Conservation (phyloP, 1,140 invertebrate species). For the Odontomachus brunneus region DNA sequence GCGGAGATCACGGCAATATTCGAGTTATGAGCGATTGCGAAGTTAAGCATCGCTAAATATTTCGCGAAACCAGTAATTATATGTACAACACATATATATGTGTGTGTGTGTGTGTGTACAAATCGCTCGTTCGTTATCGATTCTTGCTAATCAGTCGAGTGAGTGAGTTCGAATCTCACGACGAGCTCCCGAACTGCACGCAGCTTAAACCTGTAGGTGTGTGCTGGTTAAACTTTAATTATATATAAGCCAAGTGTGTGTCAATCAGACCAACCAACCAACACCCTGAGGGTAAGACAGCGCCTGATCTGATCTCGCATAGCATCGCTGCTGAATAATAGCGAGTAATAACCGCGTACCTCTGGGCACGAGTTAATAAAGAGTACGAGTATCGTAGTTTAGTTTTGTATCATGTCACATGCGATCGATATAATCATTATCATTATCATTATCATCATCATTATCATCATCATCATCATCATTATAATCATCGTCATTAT, state of each 20-base stretch:
- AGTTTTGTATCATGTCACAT: constrained; percentile 79
- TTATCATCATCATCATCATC: constrained; percentile 54
- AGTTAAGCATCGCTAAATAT: too few species aligned
- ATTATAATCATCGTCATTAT: constrained; percentile 15
- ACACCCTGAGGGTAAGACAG: constrained; percentile 79
- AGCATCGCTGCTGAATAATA: constrained; percentile 56
- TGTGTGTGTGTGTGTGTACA: too few species aligned
- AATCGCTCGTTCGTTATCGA: too few species aligned
- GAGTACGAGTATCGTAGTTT: constrained; percentile 69
- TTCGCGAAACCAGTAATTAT: too few species aligned
- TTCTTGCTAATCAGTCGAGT: too few species aligned
- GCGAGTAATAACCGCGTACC: constrained; percentile 73
- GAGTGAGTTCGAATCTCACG: constrained; percentile 55
- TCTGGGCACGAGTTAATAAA: constrained; percentile 76
- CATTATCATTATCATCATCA: neutral
- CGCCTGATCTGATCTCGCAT: constrained; percentile 74
- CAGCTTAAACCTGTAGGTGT: constrained; percentile 65
- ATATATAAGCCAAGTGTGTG: constrained; percentile 79
- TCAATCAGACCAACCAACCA: constrained; percentile 80
- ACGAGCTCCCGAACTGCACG: constrained; percentile 58
- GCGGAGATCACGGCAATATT: too few species aligned
- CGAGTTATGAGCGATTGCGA: too few species aligned
- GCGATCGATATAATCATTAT: constrained; percentile 73
- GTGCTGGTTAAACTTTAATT: constrained; percentile 72
- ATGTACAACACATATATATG: too few species aligned